phyloP scores from a whole-genome alignment of 2,113 vertebrate genomes.

The Myocastor coypus region DNA sequence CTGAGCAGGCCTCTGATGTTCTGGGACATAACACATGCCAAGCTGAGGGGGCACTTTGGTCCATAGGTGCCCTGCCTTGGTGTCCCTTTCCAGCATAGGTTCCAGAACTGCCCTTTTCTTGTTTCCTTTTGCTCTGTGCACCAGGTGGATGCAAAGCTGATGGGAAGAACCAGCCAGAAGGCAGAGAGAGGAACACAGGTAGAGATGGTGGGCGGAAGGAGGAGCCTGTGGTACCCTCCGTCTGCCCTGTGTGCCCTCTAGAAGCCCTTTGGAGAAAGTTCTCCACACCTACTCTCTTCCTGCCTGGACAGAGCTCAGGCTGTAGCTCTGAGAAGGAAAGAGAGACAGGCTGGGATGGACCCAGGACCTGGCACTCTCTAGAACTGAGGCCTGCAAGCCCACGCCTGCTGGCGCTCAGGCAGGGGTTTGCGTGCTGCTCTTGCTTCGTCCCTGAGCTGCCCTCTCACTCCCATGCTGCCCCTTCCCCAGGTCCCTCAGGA shows the following conservation, averaged over 20 bases:
- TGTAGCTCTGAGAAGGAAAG: constrained; percentile 28
- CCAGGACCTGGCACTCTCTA: neutral
- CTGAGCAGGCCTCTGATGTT: constrained; percentile 1
- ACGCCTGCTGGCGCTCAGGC: neutral
- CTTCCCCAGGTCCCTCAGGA: constrained; percentile 59
- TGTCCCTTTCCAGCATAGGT: neutral
- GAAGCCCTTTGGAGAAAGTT: neutral
- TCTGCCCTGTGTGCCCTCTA: neutral
- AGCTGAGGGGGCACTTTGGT: neutral
- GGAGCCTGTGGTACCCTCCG: neutral
- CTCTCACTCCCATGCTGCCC: neutral
- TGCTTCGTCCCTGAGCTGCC: neutral
- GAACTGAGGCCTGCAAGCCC: neutral
- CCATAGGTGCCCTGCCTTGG: neutral
- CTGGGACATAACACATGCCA: constrained; percentile 7
- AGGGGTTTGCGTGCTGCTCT: neutral
- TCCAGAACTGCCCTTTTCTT: neutral
- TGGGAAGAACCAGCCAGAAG: constrained; percentile 63
- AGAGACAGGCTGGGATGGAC: neutral
- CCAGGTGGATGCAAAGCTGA: constrained; percentile 77
- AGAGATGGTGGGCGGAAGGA: neutral
- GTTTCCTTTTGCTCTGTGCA: constrained; percentile 21
- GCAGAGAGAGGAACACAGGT: constrained; percentile 81
- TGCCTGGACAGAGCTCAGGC: constrained; percentile 12
- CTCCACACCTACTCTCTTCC: neutral